phyloP scores from a whole-genome alignment of 2,888 invertebrate genomes.

The Drosophila prostipennis region DNA sequence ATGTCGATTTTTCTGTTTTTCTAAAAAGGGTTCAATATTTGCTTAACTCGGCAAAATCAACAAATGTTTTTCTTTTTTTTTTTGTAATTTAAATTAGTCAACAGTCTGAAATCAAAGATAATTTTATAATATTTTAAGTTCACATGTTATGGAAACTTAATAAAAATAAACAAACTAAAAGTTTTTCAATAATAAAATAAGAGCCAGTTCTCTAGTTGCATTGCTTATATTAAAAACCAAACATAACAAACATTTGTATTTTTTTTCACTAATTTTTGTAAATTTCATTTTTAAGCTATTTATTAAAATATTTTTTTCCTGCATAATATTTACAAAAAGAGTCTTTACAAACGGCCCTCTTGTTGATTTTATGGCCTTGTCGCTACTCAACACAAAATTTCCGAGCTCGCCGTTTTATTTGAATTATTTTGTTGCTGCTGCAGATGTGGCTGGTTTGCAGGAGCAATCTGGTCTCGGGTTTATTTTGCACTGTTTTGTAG shows the following conservation, averaged over 20 bases:
- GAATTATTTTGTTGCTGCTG: conserved; percentile 54
- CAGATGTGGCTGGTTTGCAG: conserved; percentile 40
- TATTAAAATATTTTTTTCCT: too few relatives aligned
- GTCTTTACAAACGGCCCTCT: conserved; percentile 49
- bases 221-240: too few relatives aligned
- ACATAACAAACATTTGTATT: too few relatives aligned
- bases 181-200: too few relatives aligned
- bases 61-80: not conserved
- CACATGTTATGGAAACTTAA: too few relatives aligned
- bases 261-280: not conserved
- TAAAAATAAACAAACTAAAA: too few relatives aligned
- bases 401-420: conserved; percentile 59
- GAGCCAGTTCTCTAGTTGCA: too few relatives aligned
- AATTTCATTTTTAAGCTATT: too few relatives aligned
- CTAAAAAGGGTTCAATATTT: not conserved
- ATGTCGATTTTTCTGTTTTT: not conserved
- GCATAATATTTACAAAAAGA: conserved; percentile 4
- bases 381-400: conserved; percentile 62
- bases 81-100: too few relatives aligned
- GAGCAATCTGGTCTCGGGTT: conserved; percentile 70
- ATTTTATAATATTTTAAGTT: too few relatives aligned
- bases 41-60: not conserved
- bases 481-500: conserved; percentile 61
- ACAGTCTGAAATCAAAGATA: too few relatives aligned
- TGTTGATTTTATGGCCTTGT: conserved; percentile 59